These are phyloP conservation scores for Diplosoma virens DNA, from an alignment of 23 tunicate species.

Conservation along the genomic window DNA sequence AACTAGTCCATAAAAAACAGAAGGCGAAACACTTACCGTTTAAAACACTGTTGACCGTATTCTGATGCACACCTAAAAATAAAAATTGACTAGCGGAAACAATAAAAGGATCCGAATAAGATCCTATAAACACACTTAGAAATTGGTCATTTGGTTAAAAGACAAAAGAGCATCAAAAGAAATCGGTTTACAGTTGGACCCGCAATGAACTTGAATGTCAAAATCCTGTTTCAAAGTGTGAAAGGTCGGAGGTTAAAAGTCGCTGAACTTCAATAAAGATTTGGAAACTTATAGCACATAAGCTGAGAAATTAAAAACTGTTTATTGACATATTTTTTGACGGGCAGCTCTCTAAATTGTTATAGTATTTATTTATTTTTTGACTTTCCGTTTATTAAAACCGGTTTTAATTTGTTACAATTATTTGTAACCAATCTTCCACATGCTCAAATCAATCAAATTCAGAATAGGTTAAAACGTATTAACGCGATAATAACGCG, in stretches of 20 bases:
- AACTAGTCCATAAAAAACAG: no score
- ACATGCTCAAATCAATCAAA: no score
- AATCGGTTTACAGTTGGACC: no score
- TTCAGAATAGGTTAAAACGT: no score
- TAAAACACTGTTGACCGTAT: neutral
- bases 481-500: no score
- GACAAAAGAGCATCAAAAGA: no score
- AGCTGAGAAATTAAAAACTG: neutral
- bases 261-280: neutral
- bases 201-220: no score
- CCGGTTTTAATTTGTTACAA: neutral
- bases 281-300: neutral
- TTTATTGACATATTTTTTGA: neutral
- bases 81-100: no score
- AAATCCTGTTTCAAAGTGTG: neutral
- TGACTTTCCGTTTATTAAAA: neutral
- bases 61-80: neutral
- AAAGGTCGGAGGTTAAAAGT: neutral
- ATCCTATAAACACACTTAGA: no score
- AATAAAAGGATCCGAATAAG: no score
- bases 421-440: no score
- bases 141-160: no score
- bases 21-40: neutral
- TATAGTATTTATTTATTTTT: neutral
- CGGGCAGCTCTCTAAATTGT: neutral